phyloP scores from a whole-genome alignment of 64 coral and sea anemone genomes.

The Astreopora myriophthalma region DNA sequence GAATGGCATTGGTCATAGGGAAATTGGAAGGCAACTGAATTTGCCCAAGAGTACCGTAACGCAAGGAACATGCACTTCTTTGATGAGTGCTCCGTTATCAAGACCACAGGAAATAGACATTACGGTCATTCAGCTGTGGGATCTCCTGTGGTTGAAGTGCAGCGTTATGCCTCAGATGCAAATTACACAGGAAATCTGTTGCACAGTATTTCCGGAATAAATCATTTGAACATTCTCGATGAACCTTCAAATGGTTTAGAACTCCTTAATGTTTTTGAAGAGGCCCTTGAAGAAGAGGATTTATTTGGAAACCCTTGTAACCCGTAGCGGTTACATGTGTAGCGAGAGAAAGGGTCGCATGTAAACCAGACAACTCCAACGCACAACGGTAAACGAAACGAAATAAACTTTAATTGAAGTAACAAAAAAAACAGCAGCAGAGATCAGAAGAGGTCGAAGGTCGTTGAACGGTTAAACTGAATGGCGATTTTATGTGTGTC shows the following conservation, averaged over 20 bases:
- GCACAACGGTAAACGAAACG: too few relatives aligned
- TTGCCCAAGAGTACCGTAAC: constrained; percentile 53
- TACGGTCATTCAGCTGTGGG: constrained; percentile 37
- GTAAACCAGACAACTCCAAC: too few relatives aligned
- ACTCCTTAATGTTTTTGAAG: constrained; percentile 23
- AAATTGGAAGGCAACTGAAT: constrained; percentile 15
- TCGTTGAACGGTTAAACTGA: too few relatives aligned
- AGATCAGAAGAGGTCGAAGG: too few relatives aligned
- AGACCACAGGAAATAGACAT: constrained; percentile 49
- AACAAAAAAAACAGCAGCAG: too few relatives aligned
- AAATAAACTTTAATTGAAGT: too few relatives aligned
- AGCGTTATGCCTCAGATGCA: constrained; percentile 65
- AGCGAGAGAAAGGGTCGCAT: too few relatives aligned
- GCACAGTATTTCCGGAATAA: constrained; percentile 24
- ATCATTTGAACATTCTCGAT: not conserved
- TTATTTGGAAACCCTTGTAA: constrained; percentile 1
- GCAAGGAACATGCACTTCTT: constrained; percentile 53
- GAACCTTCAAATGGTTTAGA: constrained; percentile 43
- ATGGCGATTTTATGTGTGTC: too few relatives aligned
- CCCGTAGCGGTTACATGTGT: too few relatives aligned
- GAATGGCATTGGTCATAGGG: not conserved
- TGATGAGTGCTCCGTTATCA: constrained; percentile 53
- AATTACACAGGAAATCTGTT: constrained; percentile 25
- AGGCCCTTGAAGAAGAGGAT: constrained; percentile 19
- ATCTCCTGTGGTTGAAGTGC: constrained; percentile 43